Evolutionary conservation across 2,888 invertebrate species (phyloP), one percentile per base, ranked within the genome.

Genomic region (Sthenelais limicola): DNA sequence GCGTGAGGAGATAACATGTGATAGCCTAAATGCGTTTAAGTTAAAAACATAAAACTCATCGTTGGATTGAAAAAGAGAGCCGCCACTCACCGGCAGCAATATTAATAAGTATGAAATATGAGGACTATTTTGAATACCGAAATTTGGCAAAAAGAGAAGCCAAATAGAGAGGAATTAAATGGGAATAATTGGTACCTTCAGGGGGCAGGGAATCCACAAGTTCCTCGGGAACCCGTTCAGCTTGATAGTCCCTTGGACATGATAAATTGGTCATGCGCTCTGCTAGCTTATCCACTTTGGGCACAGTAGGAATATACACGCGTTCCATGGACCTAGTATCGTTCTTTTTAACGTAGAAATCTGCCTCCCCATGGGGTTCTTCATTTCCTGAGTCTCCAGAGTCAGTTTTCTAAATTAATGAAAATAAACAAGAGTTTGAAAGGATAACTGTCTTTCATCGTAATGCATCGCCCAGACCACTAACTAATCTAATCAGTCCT

Each of bases 351-450:
- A 81, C 80, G 86, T 84, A 85, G 72, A 88, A 87, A 84, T 94
- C 94, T 48, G 92, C 92, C 0, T 82, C 85, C 7, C 78, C 82
- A 7, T 83, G 84, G 3, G 96, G 96, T 85, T 97, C 97, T 86
- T 97, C 97, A 86, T 96, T 97, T 0, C 97, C 97, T 0, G 96
- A 96, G 87, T 97, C 96, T 79, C 94, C 94, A 80, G 95, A 95
- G 82, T 96, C 96, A 4, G 93, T 93, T 89, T 92, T 91, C 91
- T 92, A 81, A 15, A 43, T 43, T 12, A 43, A 43, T 12, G 43
- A 43, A 43, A 43, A 43, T 43, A 43, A 43, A 43, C 12, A 43
- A 43, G 43, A 43, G n/a, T n/a, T n/a, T n/a, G n/a, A n/a, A n/a
- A n/a, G n/a, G n/a, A 12, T 43, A 43, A 9, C 43, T 43, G 43